These are phyloP conservation scores for Falco cherrug DNA, from an alignment of 2,797 vertebrate genomes.

Conservation along the genomic window DNA sequence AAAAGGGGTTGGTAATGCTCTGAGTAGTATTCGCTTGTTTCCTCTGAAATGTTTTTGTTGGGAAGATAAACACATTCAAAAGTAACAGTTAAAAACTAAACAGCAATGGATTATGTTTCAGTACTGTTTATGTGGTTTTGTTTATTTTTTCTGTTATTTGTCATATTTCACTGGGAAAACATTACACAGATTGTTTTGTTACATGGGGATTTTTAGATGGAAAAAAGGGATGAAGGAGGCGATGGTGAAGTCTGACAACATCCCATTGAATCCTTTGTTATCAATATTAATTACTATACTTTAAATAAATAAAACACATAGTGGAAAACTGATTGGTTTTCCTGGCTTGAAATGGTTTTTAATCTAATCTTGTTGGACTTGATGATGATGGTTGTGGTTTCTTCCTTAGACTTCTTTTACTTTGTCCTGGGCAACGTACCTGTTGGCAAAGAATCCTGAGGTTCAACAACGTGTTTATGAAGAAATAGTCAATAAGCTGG, in stretches of 20 bases:
- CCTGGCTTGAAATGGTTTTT: background rate
- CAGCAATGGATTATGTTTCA: background rate
- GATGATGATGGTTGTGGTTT: background rate
- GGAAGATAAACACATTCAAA: background rate
- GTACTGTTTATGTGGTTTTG: background rate
- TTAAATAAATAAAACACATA: background rate
- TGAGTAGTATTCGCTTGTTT: background rate
- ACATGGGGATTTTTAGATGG: background rate
- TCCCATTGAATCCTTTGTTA: background rate
- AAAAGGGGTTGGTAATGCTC: background rate
- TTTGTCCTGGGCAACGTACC: conserved; percentile 88
- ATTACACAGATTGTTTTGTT: background rate
- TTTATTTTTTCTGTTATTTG: conserved; percentile 10
- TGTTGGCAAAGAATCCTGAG: conserved; percentile 86
- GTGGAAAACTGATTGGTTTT: background rate
- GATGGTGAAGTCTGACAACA: background rate
- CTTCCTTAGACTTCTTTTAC: conserved; percentile 89
- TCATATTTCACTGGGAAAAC: conserved; percentile 3
- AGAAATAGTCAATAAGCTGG: conserved; percentile 82
- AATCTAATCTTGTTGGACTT: background rate
- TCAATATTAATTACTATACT: background rate
- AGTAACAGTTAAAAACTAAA: background rate
- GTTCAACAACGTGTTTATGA: conserved; percentile 83
- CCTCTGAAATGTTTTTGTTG: background rate
- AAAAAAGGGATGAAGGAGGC: background rate